phyloP scores from a whole-genome alignment of 2,113 vertebrate species.

The Xyrauchen texanus region DNA sequence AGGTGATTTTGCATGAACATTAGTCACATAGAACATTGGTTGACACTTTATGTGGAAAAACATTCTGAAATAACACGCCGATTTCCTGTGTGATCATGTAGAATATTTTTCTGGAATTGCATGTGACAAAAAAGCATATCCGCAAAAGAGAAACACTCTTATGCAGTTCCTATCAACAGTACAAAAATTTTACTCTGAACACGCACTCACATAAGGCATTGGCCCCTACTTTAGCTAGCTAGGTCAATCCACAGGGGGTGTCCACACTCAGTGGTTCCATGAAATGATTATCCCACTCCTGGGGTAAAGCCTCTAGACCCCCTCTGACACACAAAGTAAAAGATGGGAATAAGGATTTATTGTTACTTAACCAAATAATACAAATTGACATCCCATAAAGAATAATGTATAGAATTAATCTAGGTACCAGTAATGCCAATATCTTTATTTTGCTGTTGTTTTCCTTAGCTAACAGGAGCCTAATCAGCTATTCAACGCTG shows the following conservation, averaged over 20 bases:
- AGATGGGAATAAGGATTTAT: conserved; percentile 17
- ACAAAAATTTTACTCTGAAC: neutral
- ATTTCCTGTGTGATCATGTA: too few relatives aligned
- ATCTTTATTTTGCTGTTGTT: neutral
- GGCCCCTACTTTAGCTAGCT: neutral
- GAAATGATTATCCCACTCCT: conserved; percentile 67
- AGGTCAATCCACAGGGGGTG: conserved; percentile 26
- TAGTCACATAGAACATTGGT: too few relatives aligned
- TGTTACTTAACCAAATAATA: conserved; percentile 19
- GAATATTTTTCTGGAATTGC: too few relatives aligned
- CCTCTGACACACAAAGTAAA: conserved; percentile 10
- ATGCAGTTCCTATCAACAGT: too few relatives aligned
- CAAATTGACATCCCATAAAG: conserved; percentile 3
- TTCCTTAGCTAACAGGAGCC: neutral
- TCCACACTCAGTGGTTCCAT: conserved; percentile 52
- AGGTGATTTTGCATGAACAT: too few relatives aligned
- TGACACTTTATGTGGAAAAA: too few relatives aligned
- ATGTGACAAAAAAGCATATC: too few relatives aligned
- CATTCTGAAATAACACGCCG: too few relatives aligned
- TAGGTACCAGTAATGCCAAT: conserved; percentile 8
- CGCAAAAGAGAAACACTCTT: too few relatives aligned
- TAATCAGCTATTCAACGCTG: neutral
- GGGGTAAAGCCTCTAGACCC: conserved; percentile 29
- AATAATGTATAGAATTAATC: conserved; percentile 3
- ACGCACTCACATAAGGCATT: conserved; percentile 15